These are phyloP conservation scores for Lysandra coridon DNA, from an alignment of 2,888 invertebrate genomes.

Conservation along the genomic window DNA sequence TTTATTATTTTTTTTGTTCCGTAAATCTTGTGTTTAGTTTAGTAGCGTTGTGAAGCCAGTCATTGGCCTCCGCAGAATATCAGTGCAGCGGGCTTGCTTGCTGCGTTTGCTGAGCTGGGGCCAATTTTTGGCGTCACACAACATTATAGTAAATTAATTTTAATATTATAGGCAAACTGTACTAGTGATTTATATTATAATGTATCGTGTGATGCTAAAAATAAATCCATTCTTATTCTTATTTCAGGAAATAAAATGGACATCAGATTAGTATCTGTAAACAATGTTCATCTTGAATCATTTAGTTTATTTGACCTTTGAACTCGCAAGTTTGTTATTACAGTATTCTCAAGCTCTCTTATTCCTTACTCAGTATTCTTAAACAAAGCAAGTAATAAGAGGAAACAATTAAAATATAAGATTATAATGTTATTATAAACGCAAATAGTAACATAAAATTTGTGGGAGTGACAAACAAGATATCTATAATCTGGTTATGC, in stretches of 20 bases:
- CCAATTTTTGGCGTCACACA: too few species aligned
- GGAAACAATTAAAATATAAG: neutral
- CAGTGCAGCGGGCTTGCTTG: too few species aligned
- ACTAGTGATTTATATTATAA: too few species aligned
- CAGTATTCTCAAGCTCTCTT: neutral
- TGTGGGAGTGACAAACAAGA: neutral
- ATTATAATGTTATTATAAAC: neutral
- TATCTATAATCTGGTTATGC: neutral
- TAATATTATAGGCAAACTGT: too few species aligned
- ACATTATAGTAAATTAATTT: too few species aligned
- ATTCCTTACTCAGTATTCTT: neutral
- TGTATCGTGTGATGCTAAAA: too few species aligned
- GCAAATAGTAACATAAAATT: neutral
- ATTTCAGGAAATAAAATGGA: neutral
- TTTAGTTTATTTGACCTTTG: neutral
- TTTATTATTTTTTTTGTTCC: too few species aligned
- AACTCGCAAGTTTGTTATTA: neutral
- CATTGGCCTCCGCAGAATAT: too few species aligned
- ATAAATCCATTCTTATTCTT: too few species aligned
- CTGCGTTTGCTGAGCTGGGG: too few species aligned
- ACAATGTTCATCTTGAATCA: constrained; percentile 12
- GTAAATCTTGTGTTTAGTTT: too few species aligned
- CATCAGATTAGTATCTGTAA: neutral
- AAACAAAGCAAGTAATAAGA: neutral
- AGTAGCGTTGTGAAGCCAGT: too few species aligned